Conservation (phyloP, 2,113 vertebrate species). For the Tragelaphus buxtoni region DNA sequence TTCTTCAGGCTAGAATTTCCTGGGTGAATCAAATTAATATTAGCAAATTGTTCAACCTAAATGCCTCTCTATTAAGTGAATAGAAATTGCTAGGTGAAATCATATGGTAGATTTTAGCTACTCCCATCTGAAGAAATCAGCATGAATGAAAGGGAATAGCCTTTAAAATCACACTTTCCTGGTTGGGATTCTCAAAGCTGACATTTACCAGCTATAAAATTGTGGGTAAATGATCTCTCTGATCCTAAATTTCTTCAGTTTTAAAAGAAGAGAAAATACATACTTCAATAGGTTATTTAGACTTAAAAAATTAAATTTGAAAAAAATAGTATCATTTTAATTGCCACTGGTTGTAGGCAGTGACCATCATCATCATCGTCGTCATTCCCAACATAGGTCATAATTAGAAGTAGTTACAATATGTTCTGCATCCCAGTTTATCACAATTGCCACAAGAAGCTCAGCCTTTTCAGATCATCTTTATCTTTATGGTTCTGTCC, state of each 20-base stretch:
- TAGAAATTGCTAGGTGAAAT: conserved; percentile 23
- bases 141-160: neutral
- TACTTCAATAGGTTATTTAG: neutral
- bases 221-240: neutral
- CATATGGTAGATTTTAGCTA: neutral
- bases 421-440: neutral
- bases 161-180: neutral
- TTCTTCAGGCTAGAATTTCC: conserved; percentile 28
- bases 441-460: neutral
- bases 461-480: neutral
- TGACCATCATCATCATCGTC: neutral
- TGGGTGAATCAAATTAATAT: conserved; percentile 38
- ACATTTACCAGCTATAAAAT: neutral
- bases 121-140: neutral
- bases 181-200: neutral
- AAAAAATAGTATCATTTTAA: neutral
- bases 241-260: neutral
- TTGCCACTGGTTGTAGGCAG: neutral
- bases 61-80: neutral
- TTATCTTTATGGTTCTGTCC: neutral
- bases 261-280: neutral
- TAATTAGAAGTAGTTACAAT: neutral
- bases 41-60: conserved; percentile 9
- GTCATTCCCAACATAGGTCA: neutral
- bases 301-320: neutral